Evolutionary conservation across 2,888 invertebrate species (phyloP), one percentile per base, ranked within the genome.

Genomic region (Hyposoter dolosus): DNA sequence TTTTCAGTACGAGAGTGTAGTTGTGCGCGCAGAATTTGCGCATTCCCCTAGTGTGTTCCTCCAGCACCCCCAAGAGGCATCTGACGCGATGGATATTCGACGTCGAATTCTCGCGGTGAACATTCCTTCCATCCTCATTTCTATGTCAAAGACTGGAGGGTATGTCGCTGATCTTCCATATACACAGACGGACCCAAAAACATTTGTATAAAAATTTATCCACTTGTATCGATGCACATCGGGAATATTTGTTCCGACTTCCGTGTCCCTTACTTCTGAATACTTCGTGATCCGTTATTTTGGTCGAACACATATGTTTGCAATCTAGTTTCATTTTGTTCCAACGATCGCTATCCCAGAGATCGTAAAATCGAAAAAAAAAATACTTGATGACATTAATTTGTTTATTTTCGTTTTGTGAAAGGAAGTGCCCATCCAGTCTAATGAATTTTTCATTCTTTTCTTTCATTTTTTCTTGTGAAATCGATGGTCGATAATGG

Each of bases 71-170:
- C 66, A 63, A 63, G 75, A 75, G 75, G 35, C 45, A 81, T 81
- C 66, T 76, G 63, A 76, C 76, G 19, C 65, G 66, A 84, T 72
- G 84, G 60, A 56, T 77, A 77, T 81, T 66, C 66, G 60, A 19
- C 47, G 71, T 56, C 63, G 77, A 47, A 50, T 72, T 77, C 47
- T 63, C 56, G 56, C 35, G 23, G 40, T 72, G 66, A 72, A 56
- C 66, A 72, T 81, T 81, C 69, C 66, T 76, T 69, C 60, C 63
- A 47, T 56, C 76, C 19, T 53, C 68, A 82, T 68, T 72, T 65
- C 63, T 43, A 84, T 72, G 72, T 28, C n/a, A 19, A 35, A 69
- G 15, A 28, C 60, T 28, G 6, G 28, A 60, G 12, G 15, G 15
- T 60, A 15, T 15, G 15, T 28, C 28, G 28, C 60, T 23, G 28